Evolutionary conservation across 2,113 vertebrate species (phyloP), one percentile per base, ranked within the genome.

Genomic region (Todiramphus chloris): DNA sequence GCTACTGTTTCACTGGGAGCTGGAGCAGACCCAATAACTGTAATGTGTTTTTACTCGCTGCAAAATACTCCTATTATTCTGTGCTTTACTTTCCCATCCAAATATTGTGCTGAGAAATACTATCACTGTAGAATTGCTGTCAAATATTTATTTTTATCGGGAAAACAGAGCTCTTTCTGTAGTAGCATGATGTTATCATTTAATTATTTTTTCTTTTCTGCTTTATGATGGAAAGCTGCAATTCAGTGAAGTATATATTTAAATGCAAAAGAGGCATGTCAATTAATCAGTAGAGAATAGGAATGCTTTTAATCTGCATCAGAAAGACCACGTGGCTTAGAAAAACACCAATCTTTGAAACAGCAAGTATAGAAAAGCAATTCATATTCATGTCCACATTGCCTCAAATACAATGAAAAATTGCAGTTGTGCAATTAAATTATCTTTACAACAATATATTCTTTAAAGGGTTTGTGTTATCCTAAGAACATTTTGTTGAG

Each of bases 161-260:
- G 73, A 76, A 92, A 96, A 97, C 55, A 87, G 58, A 50, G 69
- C 77, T 66, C 69, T 30, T 84, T 84, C 70, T 89, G 58, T 68
- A 87, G 85, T 44, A 93, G 69, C 48, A 73, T 43, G 95, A 92
- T 96, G 86, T 89, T 95, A 95, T 96, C 92, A 90, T 93, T 97
- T 95, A 96, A 96, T 96, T 96, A 96, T 96, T 96, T 96, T 96
- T 95, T 94, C 92, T 95, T 93, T 94, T 89, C 86, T 94, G 58
- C 69, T 95, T 95, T 91, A 44, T 87, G 55, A 95, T 55, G 81
- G 89, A 92, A 97, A 96, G 87, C 76, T 89, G 86, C 80, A 96
- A 82, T 94, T 95, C 96, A 97, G 90, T 93, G 88, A 92, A 97
- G 94, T 87, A 96, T 96, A 96, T 96, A 96, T 96, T 97, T 97